Conservation (phyloP, 2,888 invertebrate species). For the Pseudolycoriella hygida region DNA sequence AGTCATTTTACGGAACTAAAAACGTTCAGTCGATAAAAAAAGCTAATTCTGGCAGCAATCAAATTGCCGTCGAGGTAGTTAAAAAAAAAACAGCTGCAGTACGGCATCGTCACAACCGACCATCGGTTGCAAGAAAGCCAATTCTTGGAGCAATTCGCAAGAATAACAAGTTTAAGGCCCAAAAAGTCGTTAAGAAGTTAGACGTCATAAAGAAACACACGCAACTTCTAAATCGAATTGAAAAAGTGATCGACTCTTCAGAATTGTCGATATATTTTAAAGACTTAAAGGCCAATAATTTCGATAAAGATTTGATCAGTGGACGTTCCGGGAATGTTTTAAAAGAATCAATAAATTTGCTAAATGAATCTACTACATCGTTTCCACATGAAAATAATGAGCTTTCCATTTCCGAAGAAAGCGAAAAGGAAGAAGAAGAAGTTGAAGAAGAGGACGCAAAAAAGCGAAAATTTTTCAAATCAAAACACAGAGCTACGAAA, state of each 20-base stretch:
- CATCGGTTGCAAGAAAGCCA: too few species aligned
- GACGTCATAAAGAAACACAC: too few species aligned
- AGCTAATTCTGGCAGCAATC: not conserved
- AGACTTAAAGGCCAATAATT: too few species aligned
- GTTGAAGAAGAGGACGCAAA: not conserved
- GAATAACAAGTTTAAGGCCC: not conserved
- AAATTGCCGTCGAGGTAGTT: not conserved
- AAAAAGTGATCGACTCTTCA: too few species aligned
- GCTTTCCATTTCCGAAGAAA: too few species aligned
- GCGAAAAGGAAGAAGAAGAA: not conserved
- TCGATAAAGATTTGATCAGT: too few species aligned
- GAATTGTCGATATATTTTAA: too few species aligned
- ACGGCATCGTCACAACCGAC: not conserved
- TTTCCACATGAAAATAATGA: conserved; percentile 7
- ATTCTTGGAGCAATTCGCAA: too few species aligned
- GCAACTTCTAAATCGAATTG: too few species aligned
- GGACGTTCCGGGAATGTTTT: not conserved
- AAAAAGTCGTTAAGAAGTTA: not conserved
- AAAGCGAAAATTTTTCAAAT: conserved; percentile 6
- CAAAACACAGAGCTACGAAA: not conserved
- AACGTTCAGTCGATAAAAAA: conserved; percentile 13
- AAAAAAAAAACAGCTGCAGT: not conserved
- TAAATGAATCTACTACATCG: not conserved
- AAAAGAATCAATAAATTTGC: not conserved
- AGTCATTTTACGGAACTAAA: conserved; percentile 3